phyloP scores from a whole-genome alignment of 2,797 vertebrate genomes.

The Serranus cabrilla region DNA sequence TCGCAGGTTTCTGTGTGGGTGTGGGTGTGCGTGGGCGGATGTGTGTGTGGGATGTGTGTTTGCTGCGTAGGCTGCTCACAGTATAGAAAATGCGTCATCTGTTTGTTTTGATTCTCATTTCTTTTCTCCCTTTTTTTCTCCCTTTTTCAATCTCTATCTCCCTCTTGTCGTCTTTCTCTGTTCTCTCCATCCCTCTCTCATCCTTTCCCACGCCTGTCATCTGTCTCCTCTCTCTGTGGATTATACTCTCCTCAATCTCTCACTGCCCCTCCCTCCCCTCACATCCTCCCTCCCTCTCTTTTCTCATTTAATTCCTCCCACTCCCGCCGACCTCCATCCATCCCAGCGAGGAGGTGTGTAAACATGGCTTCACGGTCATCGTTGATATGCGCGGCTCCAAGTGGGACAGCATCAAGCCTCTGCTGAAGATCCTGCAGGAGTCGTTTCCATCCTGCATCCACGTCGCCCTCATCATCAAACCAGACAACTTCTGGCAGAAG shows the following conservation, averaged over 20 bases:
- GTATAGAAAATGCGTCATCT: conserved; percentile 80
- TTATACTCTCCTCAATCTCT: conserved; percentile 66
- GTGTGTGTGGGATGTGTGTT: conserved; percentile 45
- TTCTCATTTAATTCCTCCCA: conserved; percentile 83
- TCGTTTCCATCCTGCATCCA: conserved; percentile 99
- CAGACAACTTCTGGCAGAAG: conserved; percentile 99
- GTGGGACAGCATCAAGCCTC: conserved; percentile 99
- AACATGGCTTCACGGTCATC: conserved; percentile 98
- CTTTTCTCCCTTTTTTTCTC: conserved; percentile 1
- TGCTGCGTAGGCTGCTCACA: conserved; percentile 70
- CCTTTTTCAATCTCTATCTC: conserved; percentile 18
- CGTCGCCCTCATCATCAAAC: conserved; percentile 99
- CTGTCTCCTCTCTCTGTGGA: conserved; percentile 60
- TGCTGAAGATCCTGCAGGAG: conserved; percentile 99
- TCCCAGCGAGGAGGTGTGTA: conserved; percentile 87
- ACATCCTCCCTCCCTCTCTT: conserved; percentile 5
- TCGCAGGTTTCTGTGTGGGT: conserved; percentile 52
- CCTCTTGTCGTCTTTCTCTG: conserved; percentile 22
- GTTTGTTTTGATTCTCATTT: conserved; percentile 59
- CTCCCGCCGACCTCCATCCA: conserved; percentile 89
- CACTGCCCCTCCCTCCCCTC: conserved; percentile 33
- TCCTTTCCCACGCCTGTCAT: conserved; percentile 72
- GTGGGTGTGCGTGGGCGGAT: conserved; percentile 18
- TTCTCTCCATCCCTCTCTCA: conserved; percentile 83
- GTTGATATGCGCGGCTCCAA: conserved; percentile 99